These are phyloP conservation scores for Adelosebastes latens DNA, from an alignment of 2,797 vertebrate genomes.

Conservation along the genomic window DNA sequence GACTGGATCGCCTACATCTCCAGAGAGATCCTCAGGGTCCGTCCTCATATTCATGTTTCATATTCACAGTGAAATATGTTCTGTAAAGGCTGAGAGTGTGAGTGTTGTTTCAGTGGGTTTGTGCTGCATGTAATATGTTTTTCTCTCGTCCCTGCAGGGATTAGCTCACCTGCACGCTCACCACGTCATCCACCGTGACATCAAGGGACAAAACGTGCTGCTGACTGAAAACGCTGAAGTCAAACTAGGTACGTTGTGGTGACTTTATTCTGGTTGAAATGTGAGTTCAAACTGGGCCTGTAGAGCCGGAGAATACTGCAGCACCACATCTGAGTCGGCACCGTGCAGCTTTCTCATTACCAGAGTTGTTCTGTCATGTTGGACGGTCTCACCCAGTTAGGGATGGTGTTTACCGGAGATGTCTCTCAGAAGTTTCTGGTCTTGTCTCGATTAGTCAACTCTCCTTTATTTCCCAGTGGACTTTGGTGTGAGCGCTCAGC, in stretches of 20 bases:
- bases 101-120: neutral
- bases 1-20: conserved; percentile 99
- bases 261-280: too few species aligned
- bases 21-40: conserved; percentile 95
- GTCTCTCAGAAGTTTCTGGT: too few species aligned
- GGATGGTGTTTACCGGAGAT: too few species aligned
- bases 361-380: too few species aligned
- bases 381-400: too few species aligned
- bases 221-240: conserved; percentile 98
- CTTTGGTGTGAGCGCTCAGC: conserved; percentile 97
- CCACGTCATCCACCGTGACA: conserved; percentile 98
- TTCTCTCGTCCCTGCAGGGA: conserved; percentile 79
- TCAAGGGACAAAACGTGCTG: conserved; percentile 98
- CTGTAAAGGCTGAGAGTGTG: too few species aligned
- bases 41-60: conserved; percentile 25
- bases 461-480: conserved; percentile 84
- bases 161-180: conserved; percentile 97
- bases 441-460: too few species aligned
- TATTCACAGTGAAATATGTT: too few species aligned
- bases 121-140: neutral
- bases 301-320: too few species aligned
- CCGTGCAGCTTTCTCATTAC: too few species aligned
- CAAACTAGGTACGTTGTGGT: conserved; percentile 89
- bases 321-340: too few species aligned
- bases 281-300: too few species aligned